A percentile compares a stretch with the other conserved stretches of the same genome.
Evolutionary conservation across 2,888 invertebrate species (phyloP).

Genomic region (Hartigia nigra): DNA sequence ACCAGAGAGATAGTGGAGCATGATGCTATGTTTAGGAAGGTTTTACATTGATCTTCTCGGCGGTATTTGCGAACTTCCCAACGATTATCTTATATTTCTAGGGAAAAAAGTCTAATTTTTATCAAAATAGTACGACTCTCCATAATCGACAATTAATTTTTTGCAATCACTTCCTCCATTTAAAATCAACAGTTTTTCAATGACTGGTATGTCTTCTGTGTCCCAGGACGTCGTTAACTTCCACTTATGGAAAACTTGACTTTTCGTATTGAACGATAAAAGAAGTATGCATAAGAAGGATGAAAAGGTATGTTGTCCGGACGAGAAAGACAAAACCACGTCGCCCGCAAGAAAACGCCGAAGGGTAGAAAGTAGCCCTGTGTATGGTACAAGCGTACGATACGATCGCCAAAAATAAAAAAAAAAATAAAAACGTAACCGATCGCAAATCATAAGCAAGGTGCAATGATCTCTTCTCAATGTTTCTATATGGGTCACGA

Average conservation of each 20-base stretch:
- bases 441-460: background rate
- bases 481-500: background rate
- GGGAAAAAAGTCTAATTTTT: background rate
- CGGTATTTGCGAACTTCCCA: background rate
- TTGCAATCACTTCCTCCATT: background rate
- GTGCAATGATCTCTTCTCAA: background rate
- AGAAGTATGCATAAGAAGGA: too few species aligned
- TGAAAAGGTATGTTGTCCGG: too few species aligned
- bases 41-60: background rate
- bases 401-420: background rate
- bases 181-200: too few species aligned
- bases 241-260: too few species aligned
- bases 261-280: too few species aligned
- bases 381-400: background rate
- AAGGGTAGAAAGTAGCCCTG: conserved; percentile 5
- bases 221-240: too few species aligned
- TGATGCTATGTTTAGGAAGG: background rate
- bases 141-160: background rate
- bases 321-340: background rate
- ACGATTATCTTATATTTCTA: background rate
- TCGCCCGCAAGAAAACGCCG: background rate
- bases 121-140: background rate
- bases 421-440: background rate
- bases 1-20: background rate
- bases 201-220: too few species aligned